These are phyloP conservation scores for Plectropomus leopardus DNA, from an alignment of 2,113 vertebrate species.

Conservation along the genomic window DNA sequence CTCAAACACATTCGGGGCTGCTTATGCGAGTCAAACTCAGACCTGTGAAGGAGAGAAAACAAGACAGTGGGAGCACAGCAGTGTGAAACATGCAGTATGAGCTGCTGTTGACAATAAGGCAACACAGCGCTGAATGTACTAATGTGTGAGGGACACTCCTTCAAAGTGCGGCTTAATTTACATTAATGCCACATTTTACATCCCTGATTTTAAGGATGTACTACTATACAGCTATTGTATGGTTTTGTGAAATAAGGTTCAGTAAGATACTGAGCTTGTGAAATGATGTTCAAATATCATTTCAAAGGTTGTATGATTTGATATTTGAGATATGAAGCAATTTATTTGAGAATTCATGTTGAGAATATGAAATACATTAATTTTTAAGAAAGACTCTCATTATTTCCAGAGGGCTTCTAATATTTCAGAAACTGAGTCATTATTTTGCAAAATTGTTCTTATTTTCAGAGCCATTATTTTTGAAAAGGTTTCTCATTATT, in stretches of 20 bases:
- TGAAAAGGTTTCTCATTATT: too few species aligned
- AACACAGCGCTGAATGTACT: neutral
- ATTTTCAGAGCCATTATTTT: too few species aligned
- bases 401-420: too few species aligned
- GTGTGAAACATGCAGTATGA: conserved; percentile 12
- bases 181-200: neutral
- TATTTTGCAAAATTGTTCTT: too few species aligned
- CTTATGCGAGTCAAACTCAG: conserved; percentile 53
- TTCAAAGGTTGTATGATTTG: neutral
- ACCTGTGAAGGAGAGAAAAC: conserved; percentile 30
- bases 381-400: too few species aligned
- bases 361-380: too few species aligned
- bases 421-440: too few species aligned
- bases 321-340: too few species aligned
- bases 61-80: conserved; percentile 26
- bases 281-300: neutral
- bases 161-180: conserved; percentile 18
- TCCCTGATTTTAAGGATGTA: neutral
- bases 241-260: neutral
- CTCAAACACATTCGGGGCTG: conserved; percentile 49
- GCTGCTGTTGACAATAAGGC: conserved; percentile 29
- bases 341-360: too few species aligned
- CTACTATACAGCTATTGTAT: neutral
- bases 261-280: neutral
- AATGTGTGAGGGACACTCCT: neutral